phyloP scores from a whole-genome alignment of 2,888 invertebrate species.

The Chymomyza fuscimana region DNA sequence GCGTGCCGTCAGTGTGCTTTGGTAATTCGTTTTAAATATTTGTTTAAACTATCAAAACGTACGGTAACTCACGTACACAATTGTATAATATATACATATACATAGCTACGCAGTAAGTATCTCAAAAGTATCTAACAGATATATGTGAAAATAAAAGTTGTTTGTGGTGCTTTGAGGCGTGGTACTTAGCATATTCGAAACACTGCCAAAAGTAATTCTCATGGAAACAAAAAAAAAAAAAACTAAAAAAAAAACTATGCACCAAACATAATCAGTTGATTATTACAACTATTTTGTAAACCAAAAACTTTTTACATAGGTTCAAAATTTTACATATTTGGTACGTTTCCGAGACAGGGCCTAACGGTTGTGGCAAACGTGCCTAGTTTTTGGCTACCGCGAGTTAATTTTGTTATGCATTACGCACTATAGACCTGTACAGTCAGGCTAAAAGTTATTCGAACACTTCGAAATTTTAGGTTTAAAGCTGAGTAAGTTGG shows the following conservation, averaged over 20 bases:
- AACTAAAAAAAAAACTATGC: neutral
- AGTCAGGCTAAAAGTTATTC: neutral
- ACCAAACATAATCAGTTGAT: neutral
- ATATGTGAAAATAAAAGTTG: conserved; percentile 70
- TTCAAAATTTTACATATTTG: neutral
- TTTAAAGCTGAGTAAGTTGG: no score
- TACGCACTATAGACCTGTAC: neutral
- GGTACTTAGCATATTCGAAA: neutral
- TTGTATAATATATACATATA: conserved; percentile 38
- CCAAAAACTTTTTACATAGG: no score
- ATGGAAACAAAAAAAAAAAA: neutral
- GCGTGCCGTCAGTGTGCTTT: conserved; percentile 62
- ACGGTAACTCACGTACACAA: conserved; percentile 65
- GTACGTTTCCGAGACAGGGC: neutral
- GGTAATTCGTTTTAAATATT: conserved; percentile 74
- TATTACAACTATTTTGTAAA: neutral
- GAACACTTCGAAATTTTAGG: no score
- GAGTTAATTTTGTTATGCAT: conserved; percentile 2
- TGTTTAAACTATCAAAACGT: conserved; percentile 70
- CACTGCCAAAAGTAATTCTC: conserved; percentile 2
- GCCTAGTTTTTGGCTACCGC: neutral
- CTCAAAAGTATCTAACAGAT: conserved; percentile 67
- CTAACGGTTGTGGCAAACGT: conserved; percentile 2
- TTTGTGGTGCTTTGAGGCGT: conserved; percentile 30
- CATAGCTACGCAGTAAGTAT: neutral